These are phyloP conservation scores for Sminthopsis crassicaudata DNA, from an alignment of 2,113 vertebrate species.

Conservation along the genomic window DNA sequence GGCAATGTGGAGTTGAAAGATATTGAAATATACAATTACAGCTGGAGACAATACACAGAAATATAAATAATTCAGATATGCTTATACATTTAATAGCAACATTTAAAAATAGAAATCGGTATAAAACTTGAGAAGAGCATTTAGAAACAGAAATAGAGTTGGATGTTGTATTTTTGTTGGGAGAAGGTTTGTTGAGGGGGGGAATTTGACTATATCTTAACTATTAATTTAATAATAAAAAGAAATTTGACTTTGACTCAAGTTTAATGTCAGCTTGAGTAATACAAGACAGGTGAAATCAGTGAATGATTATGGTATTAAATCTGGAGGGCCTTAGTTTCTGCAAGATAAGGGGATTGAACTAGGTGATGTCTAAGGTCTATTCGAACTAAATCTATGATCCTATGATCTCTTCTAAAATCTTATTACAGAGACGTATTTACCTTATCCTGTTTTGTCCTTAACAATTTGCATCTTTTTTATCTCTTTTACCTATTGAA, in stretches of 20 bases:
- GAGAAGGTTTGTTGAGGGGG: background rate
- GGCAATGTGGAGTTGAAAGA: slow-evolving; percentile 76
- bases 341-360: background rate
- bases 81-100: slow-evolving; percentile 70
- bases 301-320: slow-evolving; percentile 68
- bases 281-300: slow-evolving; percentile 61
- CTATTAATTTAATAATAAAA: slow-evolving; percentile 73
- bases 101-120: slow-evolving; percentile 77
- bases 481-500: background rate
- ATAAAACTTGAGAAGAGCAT: slow-evolving; percentile 62
- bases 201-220: slow-evolving; percentile 69
- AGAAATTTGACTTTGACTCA: slow-evolving; percentile 61
- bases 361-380: background rate
- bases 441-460: background rate
- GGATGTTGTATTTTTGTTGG: slow-evolving; percentile 60
- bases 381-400: background rate
- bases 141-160: slow-evolving; percentile 72
- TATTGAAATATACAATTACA: slow-evolving; percentile 75
- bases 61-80: slow-evolving; percentile 78
- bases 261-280: slow-evolving; percentile 60
- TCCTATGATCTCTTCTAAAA: background rate
- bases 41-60: slow-evolving; percentile 73
- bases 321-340: slow-evolving; percentile 26
- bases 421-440: background rate
- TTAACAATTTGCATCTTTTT: background rate